A percentile compares a stretch with the other conserved stretches of the same genome.
phyloP scores from a whole-genome alignment of 2,888 invertebrate species.

The Leptopilina myrica region DNA sequence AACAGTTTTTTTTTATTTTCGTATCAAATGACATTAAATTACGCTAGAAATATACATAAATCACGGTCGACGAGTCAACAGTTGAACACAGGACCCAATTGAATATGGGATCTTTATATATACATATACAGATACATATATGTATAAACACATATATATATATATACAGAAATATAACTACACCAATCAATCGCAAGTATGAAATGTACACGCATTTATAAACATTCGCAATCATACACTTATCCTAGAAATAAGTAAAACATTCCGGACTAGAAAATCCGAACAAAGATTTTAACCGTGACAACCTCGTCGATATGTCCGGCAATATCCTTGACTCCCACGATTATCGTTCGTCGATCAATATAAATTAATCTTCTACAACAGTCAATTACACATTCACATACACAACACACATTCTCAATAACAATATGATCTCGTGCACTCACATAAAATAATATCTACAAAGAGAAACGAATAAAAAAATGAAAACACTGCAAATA shows the following conservation, averaged over 20 bases:
- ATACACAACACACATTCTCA: conserved; percentile 41
- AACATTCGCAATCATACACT: conserved; percentile 31
- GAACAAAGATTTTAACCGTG: conserved; percentile 57
- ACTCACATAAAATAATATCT: conserved; percentile 22
- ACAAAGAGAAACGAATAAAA: conserved; percentile 25
- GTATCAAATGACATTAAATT: conserved; percentile 54
- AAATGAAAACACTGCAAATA: conserved; percentile 8
- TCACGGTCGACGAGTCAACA: conserved; percentile 70
- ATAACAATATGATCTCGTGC: conserved; percentile 41
- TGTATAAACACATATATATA: no score
- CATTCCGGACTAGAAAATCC: conserved; percentile 63
- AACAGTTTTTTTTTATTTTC: conserved; percentile 53
- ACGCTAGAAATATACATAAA: conserved; percentile 55
- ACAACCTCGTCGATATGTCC: conserved; percentile 34
- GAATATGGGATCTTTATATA: conserved; percentile 42
- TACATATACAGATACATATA: no score
- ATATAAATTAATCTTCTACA: conserved; percentile 35
- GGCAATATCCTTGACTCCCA: conserved; percentile 22
- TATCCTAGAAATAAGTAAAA: conserved; percentile 50
- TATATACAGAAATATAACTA: neutral
- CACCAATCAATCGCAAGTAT: conserved; percentile 42
- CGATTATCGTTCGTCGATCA: conserved; percentile 25
- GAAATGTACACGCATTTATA: conserved; percentile 37
- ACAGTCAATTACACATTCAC: conserved; percentile 45
- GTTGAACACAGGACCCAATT: conserved; percentile 64